Evolutionary conservation across 2,888 invertebrate genomes (phyloP), one percentile per base, ranked within the genome.

Genomic region (Hemistola chrysoprasaria): DNA sequence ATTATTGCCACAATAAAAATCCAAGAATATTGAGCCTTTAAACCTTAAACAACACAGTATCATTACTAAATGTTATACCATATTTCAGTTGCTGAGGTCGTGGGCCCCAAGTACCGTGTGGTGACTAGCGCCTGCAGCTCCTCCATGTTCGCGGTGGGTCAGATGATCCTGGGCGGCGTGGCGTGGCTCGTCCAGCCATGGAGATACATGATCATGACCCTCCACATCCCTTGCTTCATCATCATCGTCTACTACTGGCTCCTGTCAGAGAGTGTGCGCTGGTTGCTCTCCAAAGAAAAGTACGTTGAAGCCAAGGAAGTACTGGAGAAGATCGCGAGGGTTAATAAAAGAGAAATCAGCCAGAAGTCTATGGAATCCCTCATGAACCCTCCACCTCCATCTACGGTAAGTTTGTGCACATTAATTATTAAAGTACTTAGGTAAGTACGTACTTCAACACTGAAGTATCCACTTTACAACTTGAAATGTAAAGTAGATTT

Each of bases 71-170:
- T n/a, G n/a, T n/a, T n/a, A n/a, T n/a, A n/a, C n/a, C n/a, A n/a
- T 24, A 8, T 39, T 25, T 35, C 66, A 94, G 94, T 92, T 30
- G 90, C 95, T 41, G 96, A 96, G 71, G 78, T 95, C 53, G 94
- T 95, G 1, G 95, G 94, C 0, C 94, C 94, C 0, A 92, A 91
- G 33, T 92, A 92, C 42, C 90, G 96, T 22, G 94, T 95, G 0
- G 60, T 95, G 8, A 92, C 92, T 1, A 92, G 94, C 39, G 92
- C 93, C 1, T 79, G 93, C 6, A 89, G 92, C 5, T 90, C 93
- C 1, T 90, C 93, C 5, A 92, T 94, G 78, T 95, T 94, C 56
- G 92, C 95, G 0, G 57, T 93, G 4, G 95, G 95, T 0, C 94
- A 94, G 76, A 90, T 93, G 11, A 52, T 92, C 0, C 75, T 94